Base-by-base conservation (phyloP, 37 sponge, comb jelly and placozoan species). In the Halisarca cf. caerulea region DNA sequence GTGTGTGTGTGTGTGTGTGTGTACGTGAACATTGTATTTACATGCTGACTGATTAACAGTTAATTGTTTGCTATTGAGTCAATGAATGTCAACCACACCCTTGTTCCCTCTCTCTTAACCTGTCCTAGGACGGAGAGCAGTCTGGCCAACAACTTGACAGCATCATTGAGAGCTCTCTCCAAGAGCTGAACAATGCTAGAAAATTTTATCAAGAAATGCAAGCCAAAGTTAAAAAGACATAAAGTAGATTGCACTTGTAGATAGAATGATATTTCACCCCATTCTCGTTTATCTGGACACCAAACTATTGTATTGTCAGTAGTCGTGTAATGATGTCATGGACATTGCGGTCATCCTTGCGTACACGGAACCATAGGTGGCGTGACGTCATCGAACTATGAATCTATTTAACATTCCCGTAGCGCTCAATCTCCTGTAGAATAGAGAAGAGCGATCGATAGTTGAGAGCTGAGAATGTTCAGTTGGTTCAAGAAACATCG, bases 171-270 rank as follows among this genome's bases (percentile, higher is more conserved):
- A 83, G 90, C 17, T 93, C 93, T 18, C 90, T 93, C 1, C 80
- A 87, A 43, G 90, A 93, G 60, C 58, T 93, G 53, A 89, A 93
- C 45, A 93, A 85, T 72, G 93, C 93, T 25, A 80, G 90, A 75
- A 86, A 84, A 27, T 93, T 93, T 68, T 93, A 93, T 44, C 87
- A 89, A 72, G 78, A 89, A 35, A 93, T 93, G 93, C 93, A 93
- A 60, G 84, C 83, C 35, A 74, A 43, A 37, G 77, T 44, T n/a
- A 74, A 74, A 37, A 74, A 74, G 42, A 74, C 45, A 7, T 33
- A 37, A 15, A 37, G 41, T 20, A 41, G 25, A 74, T 37, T 2
- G 2, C 21, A 7, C 15, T 62, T 62, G 64, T 62, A n/a, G 30
- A 62, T n/a, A 62, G 15, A 62, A n/a, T 62, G 4, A 14, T 47